Evolutionary conservation across 2,888 invertebrate genomes (phyloP).

Genomic region (Dioctria rufipes): DNA sequence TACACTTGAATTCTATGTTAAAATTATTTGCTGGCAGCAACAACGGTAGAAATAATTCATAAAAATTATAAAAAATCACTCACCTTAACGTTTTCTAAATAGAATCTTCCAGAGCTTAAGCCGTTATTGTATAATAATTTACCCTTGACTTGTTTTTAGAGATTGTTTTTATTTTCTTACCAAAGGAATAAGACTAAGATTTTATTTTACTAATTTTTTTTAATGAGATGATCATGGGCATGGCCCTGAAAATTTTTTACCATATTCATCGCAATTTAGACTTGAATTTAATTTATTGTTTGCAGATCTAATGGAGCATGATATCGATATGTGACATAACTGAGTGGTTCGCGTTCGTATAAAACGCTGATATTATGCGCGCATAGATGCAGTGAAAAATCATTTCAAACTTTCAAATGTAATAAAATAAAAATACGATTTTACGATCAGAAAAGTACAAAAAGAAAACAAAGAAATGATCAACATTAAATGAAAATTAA

Average conservation of each 20-base stretch:
- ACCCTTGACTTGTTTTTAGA: constrained; percentile 17
- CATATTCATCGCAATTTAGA: not conserved
- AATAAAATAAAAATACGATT: not conserved
- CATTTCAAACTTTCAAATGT: not conserved
- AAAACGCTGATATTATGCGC: not conserved
- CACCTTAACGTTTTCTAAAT: not conserved
- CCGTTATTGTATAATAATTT: not conserved
- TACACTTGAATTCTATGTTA: not conserved
- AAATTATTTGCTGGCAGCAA: not conserved
- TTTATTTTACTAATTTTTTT: not conserved
- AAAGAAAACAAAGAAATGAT: constrained; percentile 4
- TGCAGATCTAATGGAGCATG: not conserved
- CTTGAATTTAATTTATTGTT: not conserved
- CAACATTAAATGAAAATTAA: not conserved
- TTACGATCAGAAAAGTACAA: not conserved
- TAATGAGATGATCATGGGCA: not conserved
- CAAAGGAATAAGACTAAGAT: not conserved
- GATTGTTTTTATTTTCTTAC: not conserved
- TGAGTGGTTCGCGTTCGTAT: not conserved
- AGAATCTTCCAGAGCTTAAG: too few species aligned
- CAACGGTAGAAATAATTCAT: too few species aligned
- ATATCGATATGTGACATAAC: not conserved
- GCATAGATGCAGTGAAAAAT: not conserved
- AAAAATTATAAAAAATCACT: not conserved
- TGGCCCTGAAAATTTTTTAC: not conserved